phyloP scores from a whole-genome alignment of 2,113 vertebrate species.

The Felis catus region DNA sequence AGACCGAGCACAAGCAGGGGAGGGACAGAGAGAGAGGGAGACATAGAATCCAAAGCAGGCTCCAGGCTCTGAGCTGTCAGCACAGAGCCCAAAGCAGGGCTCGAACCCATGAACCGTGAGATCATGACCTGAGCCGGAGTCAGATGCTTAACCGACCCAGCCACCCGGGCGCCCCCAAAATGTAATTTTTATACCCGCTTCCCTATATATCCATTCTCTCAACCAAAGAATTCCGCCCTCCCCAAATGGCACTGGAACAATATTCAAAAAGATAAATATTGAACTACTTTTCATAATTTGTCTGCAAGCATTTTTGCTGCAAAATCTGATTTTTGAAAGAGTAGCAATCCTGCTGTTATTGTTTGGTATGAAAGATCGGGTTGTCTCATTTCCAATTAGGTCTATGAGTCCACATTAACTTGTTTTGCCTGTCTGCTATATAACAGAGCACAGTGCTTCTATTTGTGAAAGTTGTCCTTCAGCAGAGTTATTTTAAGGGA shows the following conservation, averaged over 20 bases:
- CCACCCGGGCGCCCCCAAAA: neutral
- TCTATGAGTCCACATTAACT: neutral
- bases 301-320: neutral
- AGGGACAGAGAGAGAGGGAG: too few species aligned
- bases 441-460: neutral
- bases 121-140: too few species aligned
- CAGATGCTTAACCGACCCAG: too few species aligned
- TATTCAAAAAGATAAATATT: conserved; percentile 36
- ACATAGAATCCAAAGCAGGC: too few species aligned
- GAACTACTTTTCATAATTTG: conserved; percentile 3
- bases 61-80: too few species aligned
- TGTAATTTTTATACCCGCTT: neutral
- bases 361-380: neutral
- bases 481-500: neutral
- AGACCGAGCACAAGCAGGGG: too few species aligned
- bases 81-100: too few species aligned
- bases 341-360: neutral
- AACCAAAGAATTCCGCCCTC: neutral
- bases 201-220: neutral
- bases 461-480: neutral
- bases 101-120: too few species aligned
- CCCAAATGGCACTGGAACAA: neutral
- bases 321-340: conserved; percentile 33
- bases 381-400: neutral
- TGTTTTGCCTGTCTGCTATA: neutral